Evolutionary conservation across 2,888 invertebrate genomes (phyloP).

Genomic region (Epinotia nisella): DNA sequence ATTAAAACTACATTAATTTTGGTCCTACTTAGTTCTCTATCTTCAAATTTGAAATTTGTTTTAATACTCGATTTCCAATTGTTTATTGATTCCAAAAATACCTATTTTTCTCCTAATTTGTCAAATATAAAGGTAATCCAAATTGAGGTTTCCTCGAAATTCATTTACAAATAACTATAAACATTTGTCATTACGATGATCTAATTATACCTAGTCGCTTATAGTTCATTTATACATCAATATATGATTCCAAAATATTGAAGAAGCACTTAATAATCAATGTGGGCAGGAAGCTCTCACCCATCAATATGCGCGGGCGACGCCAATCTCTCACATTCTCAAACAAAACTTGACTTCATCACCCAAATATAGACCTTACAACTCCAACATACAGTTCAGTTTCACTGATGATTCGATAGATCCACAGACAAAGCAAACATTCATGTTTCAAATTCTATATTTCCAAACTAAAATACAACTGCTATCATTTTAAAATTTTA

Average conservation of each 20-base stretch:
- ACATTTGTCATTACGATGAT: conserved; percentile 38
- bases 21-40: conserved; percentile 72
- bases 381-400: conserved; percentile 19
- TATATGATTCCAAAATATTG: conserved; percentile 38
- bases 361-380: conserved; percentile 14
- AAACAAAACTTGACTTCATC: conserved; percentile 14
- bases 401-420: conserved; percentile 21
- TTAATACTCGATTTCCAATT: conserved; percentile 21
- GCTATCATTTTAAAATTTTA: not conserved
- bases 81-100: conserved; percentile 42
- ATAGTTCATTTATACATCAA: conserved; percentile 35
- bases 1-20: conserved; percentile 80
- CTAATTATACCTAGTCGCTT: conserved; percentile 31
- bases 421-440: not conserved
- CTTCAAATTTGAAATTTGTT: conserved; percentile 52
- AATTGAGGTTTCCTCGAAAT: conserved; percentile 53
- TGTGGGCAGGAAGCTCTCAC: conserved; percentile 44
- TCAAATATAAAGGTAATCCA: conserved; percentile 54
- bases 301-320: not conserved
- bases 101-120: conserved; percentile 43
- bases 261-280: conserved; percentile 45
- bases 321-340: conserved; percentile 4
- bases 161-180: conserved; percentile 45
- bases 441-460: not conserved
- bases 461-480: conserved; percentile 3